These are phyloP conservation scores for Lithophane semibrunnea DNA, from an alignment of 2,888 invertebrate species.

Conservation along the genomic window DNA sequence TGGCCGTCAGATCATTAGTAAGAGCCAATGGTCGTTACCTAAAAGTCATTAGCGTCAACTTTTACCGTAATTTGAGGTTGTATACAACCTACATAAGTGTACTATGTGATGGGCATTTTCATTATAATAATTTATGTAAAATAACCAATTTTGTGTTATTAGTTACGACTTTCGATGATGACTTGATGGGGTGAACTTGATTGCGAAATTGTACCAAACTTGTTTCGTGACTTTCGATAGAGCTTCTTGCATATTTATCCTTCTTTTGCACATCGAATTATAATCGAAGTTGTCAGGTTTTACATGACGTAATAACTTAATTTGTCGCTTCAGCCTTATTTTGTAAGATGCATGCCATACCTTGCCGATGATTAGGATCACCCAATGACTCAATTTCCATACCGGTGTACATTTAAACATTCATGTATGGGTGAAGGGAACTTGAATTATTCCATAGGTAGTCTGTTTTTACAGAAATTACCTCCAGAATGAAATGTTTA, in stretches of 20 bases:
- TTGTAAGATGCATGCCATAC: constrained; percentile 18
- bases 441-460: neutral
- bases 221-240: constrained; percentile 61
- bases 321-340: constrained; percentile 40
- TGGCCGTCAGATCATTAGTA: constrained; percentile 86
- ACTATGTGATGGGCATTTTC: constrained; percentile 74
- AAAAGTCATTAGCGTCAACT: constrained; percentile 90
- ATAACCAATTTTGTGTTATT: constrained; percentile 86
- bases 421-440: neutral
- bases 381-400: constrained; percentile 25
- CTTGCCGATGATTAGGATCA: constrained; percentile 21
- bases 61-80: constrained; percentile 87
- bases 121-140: constrained; percentile 86
- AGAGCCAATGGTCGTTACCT: constrained; percentile 89
- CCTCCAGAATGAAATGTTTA: neutral
- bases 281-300: constrained; percentile 54
- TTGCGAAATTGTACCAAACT: constrained; percentile 72
- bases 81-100: constrained; percentile 71
- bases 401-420: neutral
- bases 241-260: constrained; percentile 63
- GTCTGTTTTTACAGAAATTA: neutral
- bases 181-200: constrained; percentile 74
- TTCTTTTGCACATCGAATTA: constrained; percentile 33
- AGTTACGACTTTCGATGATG: constrained; percentile 77
- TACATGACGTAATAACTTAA: constrained; percentile 52